Evolutionary conservation across 2,797 vertebrate species (phyloP), one percentile per base, ranked within the genome.

Genomic region (Melanotaenia nigrans): DNA sequence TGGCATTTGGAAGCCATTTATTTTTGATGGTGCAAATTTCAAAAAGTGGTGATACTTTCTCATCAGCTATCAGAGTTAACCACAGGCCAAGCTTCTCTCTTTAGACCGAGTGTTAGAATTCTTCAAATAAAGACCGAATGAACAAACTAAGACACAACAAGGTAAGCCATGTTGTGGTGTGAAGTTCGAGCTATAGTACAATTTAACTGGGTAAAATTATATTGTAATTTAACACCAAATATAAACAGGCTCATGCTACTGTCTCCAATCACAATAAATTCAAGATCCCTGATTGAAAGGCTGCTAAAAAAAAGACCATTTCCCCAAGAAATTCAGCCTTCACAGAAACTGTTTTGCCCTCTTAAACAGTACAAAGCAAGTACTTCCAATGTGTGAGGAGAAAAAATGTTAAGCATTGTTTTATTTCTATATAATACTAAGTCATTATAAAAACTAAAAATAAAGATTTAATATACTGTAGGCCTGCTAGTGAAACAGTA

Each of bases 401-500:
- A 8, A 49, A 70, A 54, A 16, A 25, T n/a, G 5, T 38, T 12
- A 4, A 0, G 3, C 12, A 24, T 3, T 12, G 13, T 22, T 60
- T 45, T 30, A 9, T 5, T 36, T 49, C 6, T 25, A 47, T 45
- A 36, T 47, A 70, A 59, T 3, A 22, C 12, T 4, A 65, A 33
- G 12, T 25, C 32, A 62, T 60, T 20, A 53, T 49, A 14, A 65
- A 63, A 62, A 45, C n/a, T 54, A 55, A 68, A 24, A 38, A 25
- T 38, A 45, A 4, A 59, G 10, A 14, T 61, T 38, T 20, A 4
- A 58, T 57, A 59, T 65, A 61, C 18, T 33, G 11, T 42, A 7
- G 12, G 20, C 66, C 4, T 36, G 72, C 20, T 36, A 36, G 66
- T 51, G 58, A 57, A 62, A 71, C 60, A 61, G 53, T 53, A 58